Evolutionary conservation across 1,140 invertebrate species (phyloP).

Genomic region (Heliconius nattereri): DNA sequence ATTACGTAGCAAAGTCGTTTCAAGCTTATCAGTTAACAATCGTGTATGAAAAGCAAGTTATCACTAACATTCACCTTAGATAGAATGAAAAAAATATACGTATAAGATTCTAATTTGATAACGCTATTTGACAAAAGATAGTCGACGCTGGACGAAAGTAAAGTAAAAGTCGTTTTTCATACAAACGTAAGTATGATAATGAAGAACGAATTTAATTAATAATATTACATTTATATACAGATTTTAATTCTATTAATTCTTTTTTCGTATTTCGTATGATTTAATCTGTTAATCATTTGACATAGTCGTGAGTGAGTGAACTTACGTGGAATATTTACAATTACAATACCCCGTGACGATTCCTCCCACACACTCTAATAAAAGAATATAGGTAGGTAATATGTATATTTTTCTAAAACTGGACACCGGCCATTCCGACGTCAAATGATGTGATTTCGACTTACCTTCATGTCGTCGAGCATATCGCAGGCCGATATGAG

Average conservation of each 20-base stretch:
- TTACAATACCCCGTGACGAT: constrained; percentile 51
- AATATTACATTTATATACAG: background rate
- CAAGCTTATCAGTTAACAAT: constrained; percentile 5
- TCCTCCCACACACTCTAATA: constrained; percentile 54
- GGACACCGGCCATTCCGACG: constrained; percentile 53
- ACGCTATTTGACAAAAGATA: background rate
- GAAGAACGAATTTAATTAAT: background rate
- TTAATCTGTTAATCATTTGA: background rate
- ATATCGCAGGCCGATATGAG: constrained; percentile 74
- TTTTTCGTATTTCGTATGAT: background rate
- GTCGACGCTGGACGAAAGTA: background rate
- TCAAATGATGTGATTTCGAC: constrained; percentile 50
- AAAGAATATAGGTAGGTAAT: constrained; percentile 25
- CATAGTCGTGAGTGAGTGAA: background rate
- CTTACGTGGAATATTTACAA: constrained; percentile 33
- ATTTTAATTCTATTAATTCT: background rate
- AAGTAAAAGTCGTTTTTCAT: background rate
- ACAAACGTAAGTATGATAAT: background rate
- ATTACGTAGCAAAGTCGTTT: background rate
- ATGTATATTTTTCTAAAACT: constrained; percentile 58
- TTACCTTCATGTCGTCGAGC: constrained; percentile 79
- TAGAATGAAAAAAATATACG: background rate
- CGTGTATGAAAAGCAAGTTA: background rate
- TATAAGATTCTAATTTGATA: constrained; percentile 10
- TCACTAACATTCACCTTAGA: constrained; percentile 6